Evolutionary conservation across 2,797 vertebrate genomes (phyloP).

Genomic region (Remorina albescens): DNA sequence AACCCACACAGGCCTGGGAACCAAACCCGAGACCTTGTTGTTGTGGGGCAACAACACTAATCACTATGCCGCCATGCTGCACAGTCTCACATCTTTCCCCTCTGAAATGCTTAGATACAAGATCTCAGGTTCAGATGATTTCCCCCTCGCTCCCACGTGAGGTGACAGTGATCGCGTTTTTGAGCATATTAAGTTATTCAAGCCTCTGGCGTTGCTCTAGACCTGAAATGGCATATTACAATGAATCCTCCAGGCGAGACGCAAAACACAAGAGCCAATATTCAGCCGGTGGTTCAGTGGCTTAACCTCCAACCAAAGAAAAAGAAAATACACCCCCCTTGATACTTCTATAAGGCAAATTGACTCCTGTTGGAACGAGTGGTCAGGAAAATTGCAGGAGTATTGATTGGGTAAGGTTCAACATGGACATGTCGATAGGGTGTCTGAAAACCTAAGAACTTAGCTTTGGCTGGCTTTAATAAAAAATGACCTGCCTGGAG

Average conservation of each 20-base stretch:
- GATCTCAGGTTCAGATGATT: constrained; percentile 63
- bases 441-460: constrained; percentile 73
- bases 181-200: constrained; percentile 59
- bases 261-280: constrained; percentile 53
- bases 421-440: constrained; percentile 77
- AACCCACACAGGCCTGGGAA: too few species aligned
- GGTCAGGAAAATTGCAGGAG: constrained; percentile 73
- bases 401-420: constrained; percentile 82
- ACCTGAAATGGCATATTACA: constrained; percentile 63
- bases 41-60: too few species aligned
- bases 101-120: constrained; percentile 44
- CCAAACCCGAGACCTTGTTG: too few species aligned
- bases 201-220: constrained; percentile 47
- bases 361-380: constrained; percentile 73
- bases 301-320: constrained; percentile 35
- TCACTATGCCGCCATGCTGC: too few species aligned
- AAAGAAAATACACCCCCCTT: constrained; percentile 27
- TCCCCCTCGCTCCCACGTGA: constrained; percentile 14
- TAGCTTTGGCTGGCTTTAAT: constrained; percentile 72
- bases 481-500: constrained; percentile 74
- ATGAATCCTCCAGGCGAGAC: constrained; percentile 47
- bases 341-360: constrained; percentile 75
- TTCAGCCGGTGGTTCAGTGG: constrained; percentile 50
- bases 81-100: constrained; percentile 35
- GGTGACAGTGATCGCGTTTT: constrained; percentile 53